Conservation (phyloP, 2,888 invertebrate genomes). For the Pasiphila rectangulata region DNA sequence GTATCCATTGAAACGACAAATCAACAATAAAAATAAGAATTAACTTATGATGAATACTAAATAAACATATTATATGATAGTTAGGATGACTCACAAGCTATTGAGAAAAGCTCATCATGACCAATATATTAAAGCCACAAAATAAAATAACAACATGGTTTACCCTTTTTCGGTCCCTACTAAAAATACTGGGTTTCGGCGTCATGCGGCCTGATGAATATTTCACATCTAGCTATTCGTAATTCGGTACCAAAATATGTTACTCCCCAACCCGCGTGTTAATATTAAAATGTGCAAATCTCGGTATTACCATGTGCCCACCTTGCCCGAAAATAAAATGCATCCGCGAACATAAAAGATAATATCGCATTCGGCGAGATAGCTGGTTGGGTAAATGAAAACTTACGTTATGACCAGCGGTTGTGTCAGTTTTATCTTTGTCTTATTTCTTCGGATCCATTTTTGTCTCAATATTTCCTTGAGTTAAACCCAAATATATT, state of each 20-base stretch:
- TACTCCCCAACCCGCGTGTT: conserved; percentile 46
- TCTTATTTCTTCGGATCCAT: conserved; percentile 1
- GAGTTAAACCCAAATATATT: no score
- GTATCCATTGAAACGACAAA: no score
- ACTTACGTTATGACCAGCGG: conserved; percentile 5
- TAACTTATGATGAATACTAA: no score
- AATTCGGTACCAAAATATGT: conserved; percentile 52
- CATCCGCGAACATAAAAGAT: conserved; percentile 32
- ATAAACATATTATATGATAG: not conserved
- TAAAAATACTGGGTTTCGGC: conserved; percentile 13
- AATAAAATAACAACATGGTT: not conserved
- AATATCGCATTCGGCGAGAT: conserved; percentile 10
- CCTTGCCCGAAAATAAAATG: conserved; percentile 48
- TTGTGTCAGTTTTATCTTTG: conserved; percentile 7
- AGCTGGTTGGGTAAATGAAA: conserved; percentile 11
- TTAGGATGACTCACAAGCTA: not conserved
- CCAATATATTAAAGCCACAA: not conserved
- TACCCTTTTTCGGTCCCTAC: conserved; percentile 2
- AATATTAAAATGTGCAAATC: conserved; percentile 75
- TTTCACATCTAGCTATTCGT: conserved; percentile 57
- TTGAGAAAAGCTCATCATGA: not conserved
- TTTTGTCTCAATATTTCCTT: not conserved
- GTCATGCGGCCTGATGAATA: conserved; percentile 47
- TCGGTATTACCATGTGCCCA: conserved; percentile 57
- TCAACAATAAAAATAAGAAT: no score